phyloP scores from a whole-genome alignment of 2,888 invertebrate species.

The Crocallis elinguaria region DNA sequence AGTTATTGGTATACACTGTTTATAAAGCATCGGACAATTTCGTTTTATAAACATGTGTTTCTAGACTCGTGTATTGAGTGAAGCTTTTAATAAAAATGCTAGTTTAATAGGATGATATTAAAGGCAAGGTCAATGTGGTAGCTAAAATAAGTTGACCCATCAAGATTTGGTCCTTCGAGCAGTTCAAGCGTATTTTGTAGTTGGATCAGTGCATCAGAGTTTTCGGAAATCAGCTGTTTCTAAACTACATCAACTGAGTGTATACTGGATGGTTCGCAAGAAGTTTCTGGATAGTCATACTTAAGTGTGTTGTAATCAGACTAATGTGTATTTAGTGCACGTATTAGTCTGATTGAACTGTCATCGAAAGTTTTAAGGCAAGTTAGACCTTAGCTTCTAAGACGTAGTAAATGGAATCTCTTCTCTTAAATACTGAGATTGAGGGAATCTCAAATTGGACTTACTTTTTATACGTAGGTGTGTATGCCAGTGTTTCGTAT shows the following conservation, averaged over 20 bases:
- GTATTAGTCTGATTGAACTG: neutral
- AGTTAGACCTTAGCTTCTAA: slow-evolving; percentile 11
- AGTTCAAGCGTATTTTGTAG: neutral
- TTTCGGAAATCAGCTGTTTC: neutral
- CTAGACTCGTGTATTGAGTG: neutral
- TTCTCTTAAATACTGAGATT: slow-evolving; percentile 31
- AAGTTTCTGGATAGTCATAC: neutral
- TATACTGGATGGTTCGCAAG: neutral
- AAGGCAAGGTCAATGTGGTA: neutral
- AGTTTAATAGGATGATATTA: neutral
- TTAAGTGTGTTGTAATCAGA: neutral
- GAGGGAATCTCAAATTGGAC: slow-evolving; percentile 28
- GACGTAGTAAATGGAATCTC: slow-evolving; percentile 17
- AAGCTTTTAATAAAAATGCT: neutral
- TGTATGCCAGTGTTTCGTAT: slow-evolving; percentile 62
- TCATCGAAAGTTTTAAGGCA: neutral
- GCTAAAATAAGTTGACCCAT: neutral
- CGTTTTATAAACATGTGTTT: neutral
- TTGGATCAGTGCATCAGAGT: neutral
- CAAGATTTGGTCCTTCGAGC: neutral
- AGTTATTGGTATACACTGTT: neutral
- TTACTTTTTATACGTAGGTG: slow-evolving; percentile 41
- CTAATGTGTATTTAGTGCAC: too few relatives aligned
- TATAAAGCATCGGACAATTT: neutral
- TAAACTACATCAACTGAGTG: neutral